These are phyloP conservation scores for Mormoops blainvillei DNA, from an alignment of 2,113 vertebrate genomes.

Conservation along the genomic window DNA sequence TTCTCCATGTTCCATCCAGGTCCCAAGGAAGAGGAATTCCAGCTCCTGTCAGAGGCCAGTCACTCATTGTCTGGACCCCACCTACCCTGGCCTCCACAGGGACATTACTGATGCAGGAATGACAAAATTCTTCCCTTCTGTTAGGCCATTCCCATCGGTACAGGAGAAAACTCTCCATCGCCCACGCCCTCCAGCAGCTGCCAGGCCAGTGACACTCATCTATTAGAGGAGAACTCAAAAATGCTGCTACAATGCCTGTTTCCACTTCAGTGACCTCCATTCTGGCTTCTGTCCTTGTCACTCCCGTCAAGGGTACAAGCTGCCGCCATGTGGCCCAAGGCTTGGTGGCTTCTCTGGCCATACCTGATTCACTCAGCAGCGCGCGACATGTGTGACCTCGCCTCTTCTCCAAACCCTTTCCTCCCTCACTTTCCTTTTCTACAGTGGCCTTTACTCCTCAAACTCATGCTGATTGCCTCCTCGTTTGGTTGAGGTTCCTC, in stretches of 20 bases:
- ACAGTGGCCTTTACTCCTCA: background rate
- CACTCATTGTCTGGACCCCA: background rate
- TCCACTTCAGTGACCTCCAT: background rate
- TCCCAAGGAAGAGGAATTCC: background rate
- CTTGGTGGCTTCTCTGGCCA: background rate
- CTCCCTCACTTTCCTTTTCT: background rate
- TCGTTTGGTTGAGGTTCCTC: background rate
- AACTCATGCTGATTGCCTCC: background rate
- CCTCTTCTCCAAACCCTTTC: background rate
- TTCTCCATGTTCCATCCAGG: background rate
- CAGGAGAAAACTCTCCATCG: background rate
- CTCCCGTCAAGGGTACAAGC: background rate
- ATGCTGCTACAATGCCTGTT: background rate
- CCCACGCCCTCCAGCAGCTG: background rate
- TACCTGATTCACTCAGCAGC: background rate
- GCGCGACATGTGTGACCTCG: background rate
- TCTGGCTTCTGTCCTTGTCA: background rate
- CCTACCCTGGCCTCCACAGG: background rate
- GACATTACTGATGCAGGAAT: background rate
- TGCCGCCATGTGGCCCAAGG: background rate
- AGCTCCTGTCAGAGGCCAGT: rapidly evolving
- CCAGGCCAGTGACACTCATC: background rate
- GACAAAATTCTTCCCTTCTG: background rate
- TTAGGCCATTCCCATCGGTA: background rate
- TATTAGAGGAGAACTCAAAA: background rate